A percentile compares a stretch with the other conserved stretches of the same genome.
Evolutionary conservation across 2,113 vertebrate genomes (phyloP).

Genomic region (Zosterops japonicus): DNA sequence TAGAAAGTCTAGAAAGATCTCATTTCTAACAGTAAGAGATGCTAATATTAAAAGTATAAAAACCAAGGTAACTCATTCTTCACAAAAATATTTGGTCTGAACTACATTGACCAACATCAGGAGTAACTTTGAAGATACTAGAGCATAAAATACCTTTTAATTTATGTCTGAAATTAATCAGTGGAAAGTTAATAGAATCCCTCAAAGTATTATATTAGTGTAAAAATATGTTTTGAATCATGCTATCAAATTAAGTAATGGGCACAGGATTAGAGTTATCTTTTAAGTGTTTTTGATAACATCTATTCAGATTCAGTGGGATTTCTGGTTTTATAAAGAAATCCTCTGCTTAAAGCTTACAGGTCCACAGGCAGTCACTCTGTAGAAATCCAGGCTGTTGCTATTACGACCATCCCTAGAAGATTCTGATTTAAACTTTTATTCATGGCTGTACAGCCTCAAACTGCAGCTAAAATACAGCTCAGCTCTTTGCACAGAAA

Average conservation of each 20-base stretch:
- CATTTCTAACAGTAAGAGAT: background rate
- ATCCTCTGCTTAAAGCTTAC: background rate
- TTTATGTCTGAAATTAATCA: background rate
- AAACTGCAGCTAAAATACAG: background rate
- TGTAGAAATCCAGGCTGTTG: background rate
- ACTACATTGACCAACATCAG: background rate
- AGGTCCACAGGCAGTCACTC: background rate
- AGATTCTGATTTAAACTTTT: background rate
- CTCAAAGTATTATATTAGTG: background rate
- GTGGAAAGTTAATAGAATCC: background rate
- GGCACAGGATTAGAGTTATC: background rate
- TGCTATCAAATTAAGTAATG: background rate
- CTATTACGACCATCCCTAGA: background rate
- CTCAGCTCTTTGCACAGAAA: constrained; percentile 17
- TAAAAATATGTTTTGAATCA: background rate
- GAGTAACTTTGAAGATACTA: background rate
- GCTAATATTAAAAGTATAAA: background rate
- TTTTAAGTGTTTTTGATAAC: background rate
- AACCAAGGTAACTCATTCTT: background rate
- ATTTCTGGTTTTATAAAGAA: background rate
- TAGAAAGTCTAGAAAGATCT: background rate
- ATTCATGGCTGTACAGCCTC: background rate
- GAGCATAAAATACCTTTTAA: background rate
- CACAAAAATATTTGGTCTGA: background rate
- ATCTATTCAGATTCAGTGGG: background rate